phyloP scores from a whole-genome alignment of 2,888 invertebrate species.

The Nymphalis polychloros region DNA sequence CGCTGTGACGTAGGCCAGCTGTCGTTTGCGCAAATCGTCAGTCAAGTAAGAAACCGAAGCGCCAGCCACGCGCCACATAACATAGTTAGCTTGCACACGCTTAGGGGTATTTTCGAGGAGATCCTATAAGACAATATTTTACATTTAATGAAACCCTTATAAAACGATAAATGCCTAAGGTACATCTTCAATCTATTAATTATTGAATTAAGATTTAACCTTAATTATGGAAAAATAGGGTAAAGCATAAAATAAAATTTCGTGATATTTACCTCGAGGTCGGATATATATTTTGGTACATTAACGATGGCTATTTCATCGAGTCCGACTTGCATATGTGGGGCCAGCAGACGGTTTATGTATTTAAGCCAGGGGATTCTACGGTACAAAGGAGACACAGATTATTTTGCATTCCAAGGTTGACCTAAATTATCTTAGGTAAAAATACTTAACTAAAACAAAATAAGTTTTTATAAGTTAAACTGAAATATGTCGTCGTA shows the following conservation, averaged over 20 bases:
- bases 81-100: slow-evolving; percentile 89
- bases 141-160: neutral
- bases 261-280: slow-evolving; percentile 81
- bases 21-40: slow-evolving; percentile 88
- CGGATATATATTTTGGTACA: slow-evolving; percentile 89
- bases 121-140: slow-evolving; percentile 43
- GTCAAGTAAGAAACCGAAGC: slow-evolving; percentile 91
- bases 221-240: too few relatives aligned
- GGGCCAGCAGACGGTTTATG: slow-evolving; percentile 89
- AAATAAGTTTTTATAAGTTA: neutral
- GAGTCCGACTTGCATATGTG: slow-evolving; percentile 81
- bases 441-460: neutral
- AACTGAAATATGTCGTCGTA: too few relatives aligned
- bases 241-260: neutral
- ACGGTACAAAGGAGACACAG: neutral
- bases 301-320: slow-evolving; percentile 92
- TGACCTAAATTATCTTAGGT: neutral
- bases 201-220: too few relatives aligned
- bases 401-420: neutral
- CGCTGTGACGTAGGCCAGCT: slow-evolving; percentile 90
- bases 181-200: too few relatives aligned
- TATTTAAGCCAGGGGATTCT: slow-evolving; percentile 91
- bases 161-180: too few relatives aligned
- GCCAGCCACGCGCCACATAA: slow-evolving; percentile 94
- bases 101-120: slow-evolving; percentile 80